Evolutionary conservation across 1,140 invertebrate species (phyloP).

Genomic region (Drusus annulatus): DNA sequence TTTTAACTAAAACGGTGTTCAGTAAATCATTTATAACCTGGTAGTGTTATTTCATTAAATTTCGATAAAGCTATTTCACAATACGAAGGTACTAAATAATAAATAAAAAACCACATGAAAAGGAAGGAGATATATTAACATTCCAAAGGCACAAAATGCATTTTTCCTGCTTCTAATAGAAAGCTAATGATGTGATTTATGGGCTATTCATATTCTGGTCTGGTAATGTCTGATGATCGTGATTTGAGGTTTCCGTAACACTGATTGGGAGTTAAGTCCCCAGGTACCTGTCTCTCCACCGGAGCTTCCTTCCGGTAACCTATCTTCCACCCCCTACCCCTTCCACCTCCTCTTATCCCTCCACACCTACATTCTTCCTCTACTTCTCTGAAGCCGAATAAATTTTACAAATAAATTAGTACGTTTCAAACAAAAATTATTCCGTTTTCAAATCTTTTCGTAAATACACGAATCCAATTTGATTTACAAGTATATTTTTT

Average conservation of each 20-base stretch:
- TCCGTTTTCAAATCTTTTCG: not conserved
- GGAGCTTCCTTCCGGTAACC: constrained; percentile 32
- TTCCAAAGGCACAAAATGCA: too few species aligned
- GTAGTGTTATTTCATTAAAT: too few species aligned
- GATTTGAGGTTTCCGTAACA: constrained; percentile 42
- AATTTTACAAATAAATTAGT: not conserved
- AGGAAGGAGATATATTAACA: too few species aligned
- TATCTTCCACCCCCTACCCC: not conserved
- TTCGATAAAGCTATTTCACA: too few species aligned
- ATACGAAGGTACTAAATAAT: too few species aligned
- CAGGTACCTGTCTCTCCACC: not conserved
- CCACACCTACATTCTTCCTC: not conserved
- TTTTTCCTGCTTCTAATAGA: too few species aligned
- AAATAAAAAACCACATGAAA: too few species aligned
- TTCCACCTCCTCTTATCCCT: not conserved
- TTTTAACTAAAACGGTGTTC: too few species aligned
- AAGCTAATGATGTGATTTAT: not conserved
- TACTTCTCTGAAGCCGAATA: not conserved
- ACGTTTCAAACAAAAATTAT: not conserved
- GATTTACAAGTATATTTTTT: not conserved
- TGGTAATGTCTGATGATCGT: constrained; percentile 45
- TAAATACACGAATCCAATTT: not conserved
- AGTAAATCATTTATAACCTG: too few species aligned
- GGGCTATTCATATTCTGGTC: constrained; percentile 38
- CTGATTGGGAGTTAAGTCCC: constrained; percentile 26